A percentile compares a stretch with the other conserved stretches of the same genome.
Conservation (phyloP, 1,140 invertebrate genomes). For the Sminthurides bifidus region DNA sequence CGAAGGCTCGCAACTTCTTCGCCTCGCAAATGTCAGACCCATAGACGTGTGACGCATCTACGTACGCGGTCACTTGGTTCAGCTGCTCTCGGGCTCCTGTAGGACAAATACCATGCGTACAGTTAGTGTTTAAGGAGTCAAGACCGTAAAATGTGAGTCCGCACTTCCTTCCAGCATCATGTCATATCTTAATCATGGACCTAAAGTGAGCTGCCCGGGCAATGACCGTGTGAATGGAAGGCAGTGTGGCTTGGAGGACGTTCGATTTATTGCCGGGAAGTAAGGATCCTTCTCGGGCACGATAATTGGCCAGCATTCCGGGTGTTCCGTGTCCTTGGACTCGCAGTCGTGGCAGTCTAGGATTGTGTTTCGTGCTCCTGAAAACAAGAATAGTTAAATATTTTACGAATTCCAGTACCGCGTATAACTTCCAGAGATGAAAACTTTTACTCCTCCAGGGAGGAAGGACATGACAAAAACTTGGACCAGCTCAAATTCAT, state of each 20-base stretch:
- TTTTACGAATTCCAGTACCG: neutral
- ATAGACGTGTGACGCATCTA: slow-evolving; percentile 51
- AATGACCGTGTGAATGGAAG: slow-evolving; percentile 88
- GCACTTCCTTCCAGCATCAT: neutral
- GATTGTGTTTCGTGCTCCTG: slow-evolving; percentile 37
- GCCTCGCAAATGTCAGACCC: slow-evolving; percentile 49
- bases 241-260: slow-evolving; percentile 66
- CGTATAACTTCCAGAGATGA: neutral
- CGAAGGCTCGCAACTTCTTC: slow-evolving; percentile 36
- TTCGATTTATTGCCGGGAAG: slow-evolving; percentile 67
- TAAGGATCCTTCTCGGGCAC: slow-evolving; percentile 71
- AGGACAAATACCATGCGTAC: neutral
- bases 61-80: slow-evolving; percentile 51
- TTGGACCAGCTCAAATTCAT: neutral
- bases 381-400: neutral
- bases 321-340: slow-evolving; percentile 67
- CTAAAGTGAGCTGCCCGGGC: slow-evolving; percentile 68
- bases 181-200: slow-evolving; percentile 45
- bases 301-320: slow-evolving; percentile 78
- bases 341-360: slow-evolving; percentile 74
- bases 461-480: neutral
- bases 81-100: slow-evolving; percentile 45
- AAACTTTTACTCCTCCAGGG: neutral
- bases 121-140: neutral
- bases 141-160: neutral